phyloP scores from a whole-genome alignment of 2,888 invertebrate species.

The Tinea semifulvella region DNA sequence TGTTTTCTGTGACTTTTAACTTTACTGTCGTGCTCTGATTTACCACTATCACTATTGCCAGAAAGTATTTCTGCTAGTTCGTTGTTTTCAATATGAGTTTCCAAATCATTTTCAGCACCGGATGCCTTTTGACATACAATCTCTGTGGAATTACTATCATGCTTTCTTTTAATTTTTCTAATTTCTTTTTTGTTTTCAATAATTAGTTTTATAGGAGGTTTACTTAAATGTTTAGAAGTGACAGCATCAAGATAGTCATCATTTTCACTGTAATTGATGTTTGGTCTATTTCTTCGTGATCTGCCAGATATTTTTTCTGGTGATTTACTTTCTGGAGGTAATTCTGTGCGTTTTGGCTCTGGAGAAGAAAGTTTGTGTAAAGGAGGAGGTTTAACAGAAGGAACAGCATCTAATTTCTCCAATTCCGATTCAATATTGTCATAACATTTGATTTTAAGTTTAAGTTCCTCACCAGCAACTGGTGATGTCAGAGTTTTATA shows the following conservation, averaged over 20 bases:
- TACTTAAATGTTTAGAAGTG: constrained; percentile 43
- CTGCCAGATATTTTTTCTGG: constrained; percentile 31
- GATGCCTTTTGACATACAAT: constrained; percentile 29
- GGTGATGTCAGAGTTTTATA: constrained; percentile 64
- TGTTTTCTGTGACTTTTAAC: constrained; percentile 38
- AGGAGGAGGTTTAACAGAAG: constrained; percentile 33
- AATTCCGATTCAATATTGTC: constrained; percentile 51
- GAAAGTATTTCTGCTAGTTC: constrained; percentile 47
- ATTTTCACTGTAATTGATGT: constrained; percentile 66
- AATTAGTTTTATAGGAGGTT: constrained; percentile 43
- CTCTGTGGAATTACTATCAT: constrained; percentile 29
- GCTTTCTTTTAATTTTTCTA: constrained; percentile 46
- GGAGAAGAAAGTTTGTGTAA: constrained; percentile 41
- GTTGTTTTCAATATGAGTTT: constrained; percentile 36
- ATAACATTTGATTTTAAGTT: constrained; percentile 27
- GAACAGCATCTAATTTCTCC: constrained; percentile 43
- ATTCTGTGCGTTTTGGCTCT: constrained; percentile 55
- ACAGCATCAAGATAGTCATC: constrained; percentile 60
- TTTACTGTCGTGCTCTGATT: constrained; percentile 30
- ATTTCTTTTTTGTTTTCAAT: constrained; percentile 52
- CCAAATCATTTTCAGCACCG: constrained; percentile 32
- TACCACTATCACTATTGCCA: constrained; percentile 32
- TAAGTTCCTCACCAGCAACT: constrained; percentile 33
- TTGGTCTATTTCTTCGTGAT: constrained; percentile 54
- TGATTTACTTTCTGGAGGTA: constrained; percentile 14